phyloP scores from a whole-genome alignment of 2,113 vertebrate species.

The Perca schrenkii region DNA sequence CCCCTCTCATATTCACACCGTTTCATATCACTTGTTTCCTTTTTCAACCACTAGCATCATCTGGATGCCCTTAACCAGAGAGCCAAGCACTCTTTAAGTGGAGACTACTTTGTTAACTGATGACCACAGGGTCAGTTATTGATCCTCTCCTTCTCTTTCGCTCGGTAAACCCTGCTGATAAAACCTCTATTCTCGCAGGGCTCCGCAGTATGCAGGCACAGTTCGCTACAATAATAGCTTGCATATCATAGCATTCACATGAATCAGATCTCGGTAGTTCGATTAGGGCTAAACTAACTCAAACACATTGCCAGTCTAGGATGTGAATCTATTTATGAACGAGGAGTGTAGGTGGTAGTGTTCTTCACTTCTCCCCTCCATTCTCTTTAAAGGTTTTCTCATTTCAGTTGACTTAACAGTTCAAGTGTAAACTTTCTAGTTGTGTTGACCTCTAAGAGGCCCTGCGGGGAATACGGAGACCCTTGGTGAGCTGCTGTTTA shows the following conservation, averaged over 20 bases:
- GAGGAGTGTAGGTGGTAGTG: conserved; percentile 81
- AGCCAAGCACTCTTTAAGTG: conserved; percentile 82
- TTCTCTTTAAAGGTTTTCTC: conserved; percentile 75
- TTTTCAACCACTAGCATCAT: conserved; percentile 82
- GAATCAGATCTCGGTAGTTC: conserved; percentile 81
- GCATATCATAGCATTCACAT: conserved; percentile 76
- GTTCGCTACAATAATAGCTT: conserved; percentile 78
- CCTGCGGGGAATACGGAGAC: conserved; percentile 74
- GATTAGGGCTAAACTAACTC: conserved; percentile 79
- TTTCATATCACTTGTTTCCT: conserved; percentile 80
- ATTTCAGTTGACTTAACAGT: conserved; percentile 79
- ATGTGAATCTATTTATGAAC: conserved; percentile 79
- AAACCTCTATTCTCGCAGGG: conserved; percentile 71
- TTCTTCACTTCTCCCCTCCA: conserved; percentile 74
- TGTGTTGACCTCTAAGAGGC: conserved; percentile 70
- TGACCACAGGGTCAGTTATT: conserved; percentile 85
- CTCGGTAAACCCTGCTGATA: conserved; percentile 78
- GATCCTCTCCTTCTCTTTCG: conserved; percentile 79
- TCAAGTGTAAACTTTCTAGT: conserved; percentile 81
- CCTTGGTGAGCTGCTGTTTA: conserved; percentile 75
- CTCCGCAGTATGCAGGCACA: conserved; percentile 53
- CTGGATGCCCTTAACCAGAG: conserved; percentile 80
- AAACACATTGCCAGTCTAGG: conserved; percentile 71
- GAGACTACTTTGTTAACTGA: conserved; percentile 86
- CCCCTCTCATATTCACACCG: conserved; percentile 68